Conservation (phyloP, 2,797 vertebrate species). For the Apogon talboti region DNA sequence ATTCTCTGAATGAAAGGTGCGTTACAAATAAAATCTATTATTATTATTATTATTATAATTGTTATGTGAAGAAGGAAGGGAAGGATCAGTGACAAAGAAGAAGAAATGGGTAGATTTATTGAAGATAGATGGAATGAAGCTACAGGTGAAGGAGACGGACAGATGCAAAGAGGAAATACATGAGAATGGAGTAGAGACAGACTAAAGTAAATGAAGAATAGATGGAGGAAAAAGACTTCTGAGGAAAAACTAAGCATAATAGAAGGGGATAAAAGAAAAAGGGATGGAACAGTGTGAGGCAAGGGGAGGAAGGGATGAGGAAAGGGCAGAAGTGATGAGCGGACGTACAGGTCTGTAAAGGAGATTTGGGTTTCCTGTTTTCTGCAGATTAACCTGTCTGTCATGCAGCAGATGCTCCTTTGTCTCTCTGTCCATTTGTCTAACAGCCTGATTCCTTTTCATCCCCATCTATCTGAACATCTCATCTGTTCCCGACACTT, state of each 20-base stretch:
- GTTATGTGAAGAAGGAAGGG: background rate
- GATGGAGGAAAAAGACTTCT: background rate
- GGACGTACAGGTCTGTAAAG: slow-evolving; percentile 3
- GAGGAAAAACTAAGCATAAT: background rate
- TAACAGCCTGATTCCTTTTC: slow-evolving; percentile 50
- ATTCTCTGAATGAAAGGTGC: no score
- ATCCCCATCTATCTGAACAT: slow-evolving; percentile 52
- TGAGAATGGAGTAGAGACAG: no score
- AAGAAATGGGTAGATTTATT: background rate
- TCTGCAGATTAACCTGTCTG: slow-evolving; percentile 46
- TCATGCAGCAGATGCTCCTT: slow-evolving; percentile 60
- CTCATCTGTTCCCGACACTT: slow-evolving; percentile 55
- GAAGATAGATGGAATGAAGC: background rate
- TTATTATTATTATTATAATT: no score
- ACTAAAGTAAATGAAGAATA: background rate
- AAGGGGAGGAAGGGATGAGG: background rate
- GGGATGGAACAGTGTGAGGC: no score
- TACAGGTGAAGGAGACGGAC: background rate
- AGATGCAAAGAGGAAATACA: background rate
- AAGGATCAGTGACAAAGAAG: background rate
- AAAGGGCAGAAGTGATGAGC: slow-evolving; percentile 2
- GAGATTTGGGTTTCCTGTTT: slow-evolving; percentile 21
- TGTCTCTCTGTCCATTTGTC: slow-evolving; percentile 63
- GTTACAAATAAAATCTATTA: no score
- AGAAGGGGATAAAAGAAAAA: background rate